A percentile compares a stretch with the other conserved stretches of the same genome.
These are phyloP conservation scores for Tadarida brasiliensis DNA, from an alignment of 2,797 vertebrate genomes.

Conservation along the genomic window DNA sequence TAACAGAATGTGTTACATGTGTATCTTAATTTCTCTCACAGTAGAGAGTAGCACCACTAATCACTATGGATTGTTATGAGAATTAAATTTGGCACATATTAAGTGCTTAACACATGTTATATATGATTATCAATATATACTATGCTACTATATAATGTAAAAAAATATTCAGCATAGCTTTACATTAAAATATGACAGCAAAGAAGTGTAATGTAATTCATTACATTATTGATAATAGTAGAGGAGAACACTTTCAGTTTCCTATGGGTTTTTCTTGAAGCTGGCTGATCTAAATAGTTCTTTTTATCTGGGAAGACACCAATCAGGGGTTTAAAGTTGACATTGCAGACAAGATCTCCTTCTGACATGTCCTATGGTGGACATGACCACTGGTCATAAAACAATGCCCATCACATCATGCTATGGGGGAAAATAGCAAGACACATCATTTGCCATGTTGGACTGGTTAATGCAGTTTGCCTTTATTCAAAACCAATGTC, in stretches of 20 bases:
- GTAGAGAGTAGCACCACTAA: not conserved
- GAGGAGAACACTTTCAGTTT: not conserved
- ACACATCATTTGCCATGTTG: not conserved
- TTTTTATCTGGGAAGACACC: not conserved
- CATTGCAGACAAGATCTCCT: not conserved
- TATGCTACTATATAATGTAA: not conserved
- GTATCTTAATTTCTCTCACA: not conserved
- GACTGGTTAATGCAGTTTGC: not conserved
- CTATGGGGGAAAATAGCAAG: not conserved
- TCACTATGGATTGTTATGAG: not conserved
- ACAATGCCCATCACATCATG: not conserved
- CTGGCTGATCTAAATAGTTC: not conserved
- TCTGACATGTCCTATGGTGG: not conserved
- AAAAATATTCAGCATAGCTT: not conserved
- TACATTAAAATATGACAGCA: not conserved
- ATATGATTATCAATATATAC: not conserved
- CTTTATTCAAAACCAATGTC: not conserved
- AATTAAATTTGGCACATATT: not conserved
- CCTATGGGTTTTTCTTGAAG: not conserved
- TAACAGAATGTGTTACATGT: not conserved
- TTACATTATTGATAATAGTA: not conserved
- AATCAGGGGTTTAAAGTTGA: not conserved
- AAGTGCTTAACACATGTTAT: not conserved
- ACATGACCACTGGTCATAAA: not conserved
- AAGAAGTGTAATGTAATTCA: not conserved